These are phyloP conservation scores for Burhinus oedicnemus DNA, from an alignment of 2,113 vertebrate species.

Conservation along the genomic window DNA sequence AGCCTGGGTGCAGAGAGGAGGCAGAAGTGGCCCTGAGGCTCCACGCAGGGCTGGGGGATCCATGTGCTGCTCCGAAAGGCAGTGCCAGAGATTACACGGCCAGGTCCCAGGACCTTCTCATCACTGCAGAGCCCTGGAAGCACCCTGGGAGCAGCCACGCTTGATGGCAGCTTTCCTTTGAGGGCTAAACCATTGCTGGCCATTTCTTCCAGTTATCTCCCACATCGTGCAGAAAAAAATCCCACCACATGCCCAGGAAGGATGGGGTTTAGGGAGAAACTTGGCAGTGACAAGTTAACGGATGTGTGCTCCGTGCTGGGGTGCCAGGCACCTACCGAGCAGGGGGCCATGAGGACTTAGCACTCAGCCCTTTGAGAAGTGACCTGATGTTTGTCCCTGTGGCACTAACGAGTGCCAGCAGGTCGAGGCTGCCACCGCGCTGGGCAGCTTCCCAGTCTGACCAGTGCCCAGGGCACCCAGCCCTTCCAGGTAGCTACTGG, in stretches of 20 bases:
- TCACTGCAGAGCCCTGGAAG: neutral
- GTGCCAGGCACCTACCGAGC: neutral
- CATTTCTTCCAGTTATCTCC: neutral
- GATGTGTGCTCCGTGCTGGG: neutral
- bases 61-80: neutral
- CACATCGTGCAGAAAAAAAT: neutral
- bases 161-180: neutral
- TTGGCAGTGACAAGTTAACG: neutral
- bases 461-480: neutral
- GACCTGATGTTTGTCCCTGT: neutral
- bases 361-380: neutral
- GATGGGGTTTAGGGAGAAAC: neutral
- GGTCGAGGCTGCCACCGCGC: neutral
- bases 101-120: neutral
- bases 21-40: neutral
- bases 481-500: neutral
- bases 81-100: neutral
- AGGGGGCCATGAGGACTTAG: neutral
- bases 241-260: neutral
- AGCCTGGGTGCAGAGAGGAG: accelerated
- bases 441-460: neutral
- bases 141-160: neutral
- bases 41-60: neutral
- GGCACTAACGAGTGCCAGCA: neutral
- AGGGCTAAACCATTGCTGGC: neutral